phyloP scores from a whole-genome alignment of 2,113 vertebrate species.

The Gulo gulo region DNA sequence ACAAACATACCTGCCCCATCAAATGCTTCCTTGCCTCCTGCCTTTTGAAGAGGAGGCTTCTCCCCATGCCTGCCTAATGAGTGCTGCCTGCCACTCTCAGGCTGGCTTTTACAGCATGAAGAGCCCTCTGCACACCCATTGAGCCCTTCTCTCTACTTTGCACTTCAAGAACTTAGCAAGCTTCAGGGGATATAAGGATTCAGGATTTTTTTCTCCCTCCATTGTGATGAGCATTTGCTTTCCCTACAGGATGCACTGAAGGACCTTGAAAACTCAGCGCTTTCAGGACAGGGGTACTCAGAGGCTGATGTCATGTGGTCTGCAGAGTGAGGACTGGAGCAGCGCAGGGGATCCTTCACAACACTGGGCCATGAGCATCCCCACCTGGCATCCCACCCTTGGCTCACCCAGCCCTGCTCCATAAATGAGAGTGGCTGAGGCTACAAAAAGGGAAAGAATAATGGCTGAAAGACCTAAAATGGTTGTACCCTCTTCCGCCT shows the following conservation, averaged over 20 bases:
- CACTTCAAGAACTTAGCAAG: constrained; percentile 82
- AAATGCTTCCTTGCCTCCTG: constrained; percentile 75
- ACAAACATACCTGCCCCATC: constrained; percentile 52
- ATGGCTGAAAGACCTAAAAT: neutral
- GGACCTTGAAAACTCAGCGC: constrained; percentile 74
- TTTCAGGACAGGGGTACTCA: constrained; percentile 49
- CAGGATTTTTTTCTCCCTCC: constrained; percentile 67
- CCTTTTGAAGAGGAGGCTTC: constrained; percentile 75
- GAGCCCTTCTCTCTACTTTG: constrained; percentile 78
- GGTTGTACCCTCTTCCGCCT: neutral
- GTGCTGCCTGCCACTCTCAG: constrained; percentile 69
- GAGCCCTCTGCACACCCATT: constrained; percentile 76
- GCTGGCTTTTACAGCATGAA: constrained; percentile 79
- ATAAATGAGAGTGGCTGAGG: neutral
- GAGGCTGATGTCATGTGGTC: neutral
- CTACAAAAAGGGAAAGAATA: neutral
- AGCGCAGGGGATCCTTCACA: neutral
- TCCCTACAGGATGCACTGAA: constrained; percentile 71
- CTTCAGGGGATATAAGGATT: constrained; percentile 77
- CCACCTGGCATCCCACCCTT: too few species aligned
- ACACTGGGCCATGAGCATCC: neutral
- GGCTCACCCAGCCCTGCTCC: neutral
- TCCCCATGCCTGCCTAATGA: constrained; percentile 48
- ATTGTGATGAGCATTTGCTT: constrained; percentile 82
- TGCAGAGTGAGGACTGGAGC: neutral